Percentiles rank a stretch among this genome's conserved stretches.
These are phyloP conservation scores for Macrosoma leucophasiata DNA, from an alignment of 2,888 invertebrate genomes.

Conservation along the genomic window DNA sequence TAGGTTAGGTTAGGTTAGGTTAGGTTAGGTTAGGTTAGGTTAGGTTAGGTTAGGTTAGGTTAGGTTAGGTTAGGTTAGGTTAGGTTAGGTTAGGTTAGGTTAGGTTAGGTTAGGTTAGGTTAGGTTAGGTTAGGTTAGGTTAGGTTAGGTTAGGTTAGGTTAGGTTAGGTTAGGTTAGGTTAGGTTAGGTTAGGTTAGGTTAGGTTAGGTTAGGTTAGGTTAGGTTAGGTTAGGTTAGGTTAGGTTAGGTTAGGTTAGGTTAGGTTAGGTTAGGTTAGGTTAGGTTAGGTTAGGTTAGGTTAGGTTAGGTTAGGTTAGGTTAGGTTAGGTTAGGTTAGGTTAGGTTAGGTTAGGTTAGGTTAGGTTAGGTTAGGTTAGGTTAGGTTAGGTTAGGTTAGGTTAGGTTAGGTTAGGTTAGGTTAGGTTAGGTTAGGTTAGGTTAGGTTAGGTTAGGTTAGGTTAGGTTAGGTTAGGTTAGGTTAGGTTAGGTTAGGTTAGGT, in stretches of 20 bases:
- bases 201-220: not conserved
- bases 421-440: slow-evolving; percentile 6
- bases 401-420: slow-evolving; percentile 6
- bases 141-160: not conserved
- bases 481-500: slow-evolving; percentile 6
- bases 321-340: slow-evolving; percentile 6
- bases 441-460: slow-evolving; percentile 6
- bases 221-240: not conserved
- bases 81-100: slow-evolving; percentile 19
- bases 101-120: slow-evolving; percentile 24
- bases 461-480: slow-evolving; percentile 6
- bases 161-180: not conserved
- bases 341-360: slow-evolving; percentile 6
- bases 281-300: slow-evolving; percentile 2
- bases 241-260: not conserved
- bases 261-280: not conserved
- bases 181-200: not conserved
- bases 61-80: slow-evolving; percentile 18
- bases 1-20: slow-evolving; percentile 21
- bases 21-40: slow-evolving; percentile 21
- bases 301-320: slow-evolving; percentile 6
- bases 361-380: slow-evolving; percentile 6
- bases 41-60: slow-evolving; percentile 21
- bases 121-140: slow-evolving; percentile 2
- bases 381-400: slow-evolving; percentile 6